phyloP scores from a whole-genome alignment of 2,888 invertebrate genomes.

The Apamea anceps region DNA sequence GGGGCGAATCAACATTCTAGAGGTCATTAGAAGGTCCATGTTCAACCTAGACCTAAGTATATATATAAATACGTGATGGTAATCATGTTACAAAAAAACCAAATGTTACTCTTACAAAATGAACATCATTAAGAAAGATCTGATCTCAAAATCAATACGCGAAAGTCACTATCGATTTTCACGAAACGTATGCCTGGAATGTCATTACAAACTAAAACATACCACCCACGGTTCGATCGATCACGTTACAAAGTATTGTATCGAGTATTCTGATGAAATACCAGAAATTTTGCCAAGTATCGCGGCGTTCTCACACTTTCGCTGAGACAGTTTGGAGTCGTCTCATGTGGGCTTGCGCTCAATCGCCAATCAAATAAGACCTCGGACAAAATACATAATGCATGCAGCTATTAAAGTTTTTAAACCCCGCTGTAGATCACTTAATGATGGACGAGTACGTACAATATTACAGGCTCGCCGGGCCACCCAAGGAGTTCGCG shows the following conservation, averaged over 20 bases:
- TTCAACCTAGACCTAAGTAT: neutral
- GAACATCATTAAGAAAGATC: conserved; percentile 62
- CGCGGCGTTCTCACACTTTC: conserved; percentile 86
- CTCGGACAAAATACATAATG: conserved; percentile 66
- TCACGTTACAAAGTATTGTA: conserved; percentile 71
- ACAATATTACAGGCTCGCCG: conserved; percentile 71
- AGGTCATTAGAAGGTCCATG: conserved; percentile 5
- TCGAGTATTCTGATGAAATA: conserved; percentile 81
- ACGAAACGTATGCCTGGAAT: conserved; percentile 73
- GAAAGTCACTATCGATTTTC: conserved; percentile 68
- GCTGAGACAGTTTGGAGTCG: conserved; percentile 87
- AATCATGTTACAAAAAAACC: conserved; percentile 34
- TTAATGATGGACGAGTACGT: conserved; percentile 75
- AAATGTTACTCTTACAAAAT: conserved; percentile 17
- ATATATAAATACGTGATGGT: conserved; percentile 27
- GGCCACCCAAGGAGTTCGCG: conserved; percentile 85
- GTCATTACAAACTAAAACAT: conserved; percentile 73
- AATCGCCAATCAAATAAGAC: conserved; percentile 72
- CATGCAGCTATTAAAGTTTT: conserved; percentile 61
- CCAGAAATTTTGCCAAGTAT: conserved; percentile 85
- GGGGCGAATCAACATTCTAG: neutral
- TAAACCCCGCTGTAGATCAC: conserved; percentile 70
- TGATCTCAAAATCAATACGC: conserved; percentile 52
- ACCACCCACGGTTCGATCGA: conserved; percentile 82
- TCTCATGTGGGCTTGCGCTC: conserved; percentile 63